Evolutionary conservation across 2,113 vertebrate species (phyloP), one percentile per base, ranked within the genome.

Genomic region (Parus major): DNA sequence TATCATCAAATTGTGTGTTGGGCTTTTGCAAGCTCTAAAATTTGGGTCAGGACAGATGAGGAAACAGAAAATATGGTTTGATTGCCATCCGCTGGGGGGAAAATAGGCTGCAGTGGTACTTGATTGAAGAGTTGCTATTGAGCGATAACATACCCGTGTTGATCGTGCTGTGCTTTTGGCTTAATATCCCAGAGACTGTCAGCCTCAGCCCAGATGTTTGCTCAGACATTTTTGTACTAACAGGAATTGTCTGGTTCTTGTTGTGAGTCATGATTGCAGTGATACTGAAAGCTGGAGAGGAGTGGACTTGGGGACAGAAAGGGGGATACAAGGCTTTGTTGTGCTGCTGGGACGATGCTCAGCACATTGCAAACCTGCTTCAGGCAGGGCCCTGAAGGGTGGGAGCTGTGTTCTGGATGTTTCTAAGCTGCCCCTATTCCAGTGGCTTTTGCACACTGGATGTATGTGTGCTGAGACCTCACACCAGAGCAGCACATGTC

Each of bases 131-230:
- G 59, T 41, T 87, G 29, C 57, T 73, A 22, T n/a, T 82, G 42
- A 65, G 19, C 0, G 2, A 12, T 47, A 41, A 31, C 0, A 0
- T 52, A n/a, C 7, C 24, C 7, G 2, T 63, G 33, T 41, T 3
- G 6, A 15, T 49, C 0, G 0, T 75, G 60, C 76, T 68, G 33
- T 50, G 29, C 47, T 83, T 93, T 77, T 92, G 75, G 27, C 28
- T 24, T 16, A 11, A 11, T 24, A 60, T 66, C 31, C 35, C 25
- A 16, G 28, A 57, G 64, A 33, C 53, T 22, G 15, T 39, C 42
- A 41, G 47, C 41, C 49, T 72, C 57, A 50, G 66, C 55, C 36
- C 70, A 52, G 63, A 5, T 80, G 59, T 80, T 81, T 83, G 15
- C 71, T 50, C 14, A 44, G 44, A 16, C 22, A 11, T 19, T 60